phyloP scores from a whole-genome alignment of 2,888 invertebrate genomes.

The Agrypnus murinus region DNA sequence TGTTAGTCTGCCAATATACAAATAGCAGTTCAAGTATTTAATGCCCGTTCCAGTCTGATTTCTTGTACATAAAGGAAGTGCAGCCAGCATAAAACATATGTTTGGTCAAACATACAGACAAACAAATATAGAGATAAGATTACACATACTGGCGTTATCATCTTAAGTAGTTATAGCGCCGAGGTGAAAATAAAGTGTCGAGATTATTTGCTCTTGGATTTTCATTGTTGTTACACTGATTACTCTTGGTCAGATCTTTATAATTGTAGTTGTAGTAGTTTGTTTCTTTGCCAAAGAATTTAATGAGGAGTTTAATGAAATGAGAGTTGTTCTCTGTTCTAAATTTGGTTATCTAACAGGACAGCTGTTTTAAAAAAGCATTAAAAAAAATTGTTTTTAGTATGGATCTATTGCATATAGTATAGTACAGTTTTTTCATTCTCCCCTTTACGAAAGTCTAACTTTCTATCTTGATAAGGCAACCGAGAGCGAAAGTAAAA shows the following conservation, averaged over 20 bases:
- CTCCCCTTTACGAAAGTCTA: too few species aligned
- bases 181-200: neutral
- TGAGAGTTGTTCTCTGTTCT: neutral
- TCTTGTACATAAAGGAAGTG: conserved; percentile 13
- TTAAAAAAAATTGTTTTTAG: too few species aligned
- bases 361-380: conserved; percentile 12
- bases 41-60: conserved; percentile 7
- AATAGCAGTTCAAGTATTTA: conserved; percentile 39
- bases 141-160: conserved; percentile 22
- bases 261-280: too few species aligned
- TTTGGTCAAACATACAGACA: conserved; percentile 24
- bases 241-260: too few species aligned
- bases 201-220: neutral
- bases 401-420: too few species aligned
- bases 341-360: conserved; percentile 15
- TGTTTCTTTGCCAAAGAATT: conserved; percentile 1
- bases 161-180: conserved; percentile 4
- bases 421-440: too few species aligned
- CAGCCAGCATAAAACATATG: neutral
- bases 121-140: too few species aligned
- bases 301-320: neutral
- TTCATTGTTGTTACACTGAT: neutral
- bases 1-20: conserved; percentile 51
- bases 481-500: too few species aligned
- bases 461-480: too few species aligned